Percentiles rank a stretch among this genome's conserved stretches.
phyloP scores from a whole-genome alignment of 2,888 invertebrate genomes.

The Rugalucina vietnamica region DNA sequence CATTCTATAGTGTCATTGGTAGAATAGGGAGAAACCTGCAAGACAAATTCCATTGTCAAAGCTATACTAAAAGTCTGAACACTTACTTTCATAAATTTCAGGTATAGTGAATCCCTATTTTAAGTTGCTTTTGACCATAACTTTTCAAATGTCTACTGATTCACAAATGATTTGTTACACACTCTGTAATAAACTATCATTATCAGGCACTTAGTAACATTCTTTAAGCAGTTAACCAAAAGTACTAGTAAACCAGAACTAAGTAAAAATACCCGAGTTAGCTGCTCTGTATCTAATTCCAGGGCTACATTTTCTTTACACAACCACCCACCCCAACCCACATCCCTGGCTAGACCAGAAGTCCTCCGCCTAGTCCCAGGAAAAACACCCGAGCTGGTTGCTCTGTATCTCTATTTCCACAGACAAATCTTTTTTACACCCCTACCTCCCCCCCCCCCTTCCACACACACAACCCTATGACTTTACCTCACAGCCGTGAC shows the following conservation, averaged over 20 bases:
- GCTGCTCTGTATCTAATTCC: too few species aligned
- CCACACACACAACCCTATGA: constrained; percentile 21
- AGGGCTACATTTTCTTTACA: too few species aligned
- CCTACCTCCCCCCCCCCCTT: background rate
- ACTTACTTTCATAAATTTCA: too few species aligned
- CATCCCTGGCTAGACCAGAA: constrained; percentile 58
- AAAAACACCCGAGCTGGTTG: constrained; percentile 46
- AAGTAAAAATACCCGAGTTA: too few species aligned
- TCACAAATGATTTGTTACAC: too few species aligned
- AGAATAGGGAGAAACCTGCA: constrained; percentile 62
- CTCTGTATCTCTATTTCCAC: constrained; percentile 42
- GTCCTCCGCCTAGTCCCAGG: constrained; percentile 58
- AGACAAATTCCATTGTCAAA: constrained; percentile 1
- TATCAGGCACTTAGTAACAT: too few species aligned
- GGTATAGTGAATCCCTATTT: too few species aligned
- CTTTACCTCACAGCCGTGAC: constrained; percentile 61
- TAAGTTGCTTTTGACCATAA: too few species aligned
- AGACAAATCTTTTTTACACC: constrained; percentile 29
- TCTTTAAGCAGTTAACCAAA: too few species aligned
- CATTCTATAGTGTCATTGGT: constrained; percentile 60
- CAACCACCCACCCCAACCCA: constrained; percentile 24
- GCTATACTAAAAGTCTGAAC: background rate
- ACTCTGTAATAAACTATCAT: too few species aligned
- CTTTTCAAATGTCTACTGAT: too few species aligned
- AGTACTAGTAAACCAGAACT: too few species aligned